Base-by-base conservation (phyloP, 2,797 vertebrate species). In the Sebastes oblongus region DNA sequence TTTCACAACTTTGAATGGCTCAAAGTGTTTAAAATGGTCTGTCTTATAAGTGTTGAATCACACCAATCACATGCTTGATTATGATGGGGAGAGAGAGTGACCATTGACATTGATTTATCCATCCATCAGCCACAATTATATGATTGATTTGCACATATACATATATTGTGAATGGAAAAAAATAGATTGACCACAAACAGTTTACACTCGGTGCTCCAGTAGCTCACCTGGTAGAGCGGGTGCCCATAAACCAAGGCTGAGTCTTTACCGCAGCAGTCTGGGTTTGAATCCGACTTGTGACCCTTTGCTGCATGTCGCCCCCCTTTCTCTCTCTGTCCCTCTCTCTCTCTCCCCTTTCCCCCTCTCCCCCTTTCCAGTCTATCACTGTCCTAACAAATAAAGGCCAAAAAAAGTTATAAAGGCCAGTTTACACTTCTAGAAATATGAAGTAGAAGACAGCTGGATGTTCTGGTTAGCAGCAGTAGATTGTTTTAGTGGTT, bases 391-490 rank as follows among this genome's bases (percentile, higher is more conserved):
- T 39, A 39, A 14, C 13, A 14, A 39, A 39, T 39, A 14, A 14
- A 39, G 36, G 36, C 36, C 13, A 39, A 42, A 14, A 42, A 42
- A 42, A 13, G 32, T 34, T 10, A 34, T 34, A 34, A 34, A 34
- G 10, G 32, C 32, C 13, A 14, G 5, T 72, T 59, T 62, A 70
- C 25, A 77, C 58, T 52, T 84, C 5, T 71, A 58, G 34, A 71
- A 70, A 24, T 42, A 9, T 30, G 60, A 9, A 34, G 60, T 61
- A 62, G 16, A 73, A 58, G 59, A 77, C 8, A 18, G 12, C 16
- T 66, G 55, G 8, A 58, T 77, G 65, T 83, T 86, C n/a, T 71
- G 77, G 16, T 77, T 73, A 52, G 39, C 55, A 66, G 54, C 62
- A 54, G n/a, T 18, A 68, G 34, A 46, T 56, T 72, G 52, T 84